Conservation (phyloP, 2,113 vertebrate species). For the Elgaria multicarinata region DNA sequence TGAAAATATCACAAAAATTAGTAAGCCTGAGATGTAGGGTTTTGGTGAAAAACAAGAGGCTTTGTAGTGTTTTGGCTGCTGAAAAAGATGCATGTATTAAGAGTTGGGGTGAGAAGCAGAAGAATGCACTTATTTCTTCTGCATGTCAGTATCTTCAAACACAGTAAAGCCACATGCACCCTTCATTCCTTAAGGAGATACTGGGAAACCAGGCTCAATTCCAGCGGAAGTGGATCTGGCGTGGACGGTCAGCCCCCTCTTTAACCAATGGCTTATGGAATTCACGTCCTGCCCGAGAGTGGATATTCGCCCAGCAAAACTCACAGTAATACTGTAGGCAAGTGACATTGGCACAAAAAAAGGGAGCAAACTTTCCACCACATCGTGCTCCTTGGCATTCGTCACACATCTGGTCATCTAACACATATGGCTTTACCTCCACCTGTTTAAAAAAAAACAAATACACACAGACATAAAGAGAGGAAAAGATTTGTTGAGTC, state of each 20-base stretch:
- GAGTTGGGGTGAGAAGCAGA: conserved; percentile 89
- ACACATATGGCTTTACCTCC: conserved; percentile 99
- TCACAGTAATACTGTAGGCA: conserved; percentile 99
- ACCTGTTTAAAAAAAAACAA: conserved; percentile 80
- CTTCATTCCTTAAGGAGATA: conserved; percentile 77
- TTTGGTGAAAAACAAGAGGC: conserved; percentile 98
- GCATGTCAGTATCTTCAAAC: conserved; percentile 82
- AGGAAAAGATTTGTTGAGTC: not conserved
- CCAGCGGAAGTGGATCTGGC: conserved; percentile 98
- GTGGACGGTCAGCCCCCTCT: conserved; percentile 96
- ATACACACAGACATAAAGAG: conserved; percentile 8
- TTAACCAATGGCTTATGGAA: conserved; percentile 99
- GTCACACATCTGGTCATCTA: conserved; percentile 99
- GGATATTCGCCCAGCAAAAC: conserved; percentile 99
- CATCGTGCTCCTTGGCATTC: conserved; percentile 99
- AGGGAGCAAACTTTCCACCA: conserved; percentile 97
- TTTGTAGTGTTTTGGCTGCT: conserved; percentile 97
- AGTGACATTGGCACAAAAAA: conserved; percentile 99
- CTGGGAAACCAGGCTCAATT: conserved; percentile 87
- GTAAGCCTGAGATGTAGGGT: conserved; percentile 98
- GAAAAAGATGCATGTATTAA: conserved; percentile 96
- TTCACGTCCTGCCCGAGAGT: conserved; percentile 96
- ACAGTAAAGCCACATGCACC: conserved; percentile 86
- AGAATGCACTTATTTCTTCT: conserved; percentile 90
- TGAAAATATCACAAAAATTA: conserved; percentile 99